Evolutionary conservation across 53 echinoderm and acorn worm species (phyloP).

Genomic region (Pentamera pediparva): DNA sequence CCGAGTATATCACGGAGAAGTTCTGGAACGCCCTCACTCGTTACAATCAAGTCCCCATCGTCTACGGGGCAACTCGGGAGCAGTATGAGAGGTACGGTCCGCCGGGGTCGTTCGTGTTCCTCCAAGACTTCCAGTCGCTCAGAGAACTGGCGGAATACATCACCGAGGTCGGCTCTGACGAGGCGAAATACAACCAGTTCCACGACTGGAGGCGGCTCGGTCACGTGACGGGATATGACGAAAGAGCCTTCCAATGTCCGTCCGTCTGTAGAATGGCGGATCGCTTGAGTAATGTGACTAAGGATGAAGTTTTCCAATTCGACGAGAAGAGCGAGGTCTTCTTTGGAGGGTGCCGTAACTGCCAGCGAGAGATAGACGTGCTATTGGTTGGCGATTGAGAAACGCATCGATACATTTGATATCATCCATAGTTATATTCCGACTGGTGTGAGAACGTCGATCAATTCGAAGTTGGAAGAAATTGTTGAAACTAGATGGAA

Average conservation of each 20-base stretch:
- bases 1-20: conserved; percentile 17
- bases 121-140: conserved; percentile 6
- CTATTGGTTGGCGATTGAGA: too few relatives aligned
- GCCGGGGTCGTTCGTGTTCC: neutral
- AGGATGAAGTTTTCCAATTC: neutral
- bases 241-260: neutral
- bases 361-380: conserved; percentile 1
- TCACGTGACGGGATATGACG: neutral
- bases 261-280: conserved; percentile 13
- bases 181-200: neutral
- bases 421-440: too few relatives aligned
- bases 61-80: conserved; percentile 15
- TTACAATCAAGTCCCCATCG: conserved; percentile 2
- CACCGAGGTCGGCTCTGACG: neutral
- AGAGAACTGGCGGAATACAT: neutral
- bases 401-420: too few relatives aligned
- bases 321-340: conserved; percentile 7
- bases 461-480: too few relatives aligned
- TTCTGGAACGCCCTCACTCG: conserved; percentile 1
- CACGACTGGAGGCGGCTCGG: conserved; percentile 21
- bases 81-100: conserved; percentile 10
- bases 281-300: neutral
- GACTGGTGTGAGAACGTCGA: too few relatives aligned
- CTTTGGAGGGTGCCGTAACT: conserved; percentile 8
- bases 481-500: too few relatives aligned